phyloP scores from a whole-genome alignment of 2,888 invertebrate genomes.

The Chorisops tibialis region DNA sequence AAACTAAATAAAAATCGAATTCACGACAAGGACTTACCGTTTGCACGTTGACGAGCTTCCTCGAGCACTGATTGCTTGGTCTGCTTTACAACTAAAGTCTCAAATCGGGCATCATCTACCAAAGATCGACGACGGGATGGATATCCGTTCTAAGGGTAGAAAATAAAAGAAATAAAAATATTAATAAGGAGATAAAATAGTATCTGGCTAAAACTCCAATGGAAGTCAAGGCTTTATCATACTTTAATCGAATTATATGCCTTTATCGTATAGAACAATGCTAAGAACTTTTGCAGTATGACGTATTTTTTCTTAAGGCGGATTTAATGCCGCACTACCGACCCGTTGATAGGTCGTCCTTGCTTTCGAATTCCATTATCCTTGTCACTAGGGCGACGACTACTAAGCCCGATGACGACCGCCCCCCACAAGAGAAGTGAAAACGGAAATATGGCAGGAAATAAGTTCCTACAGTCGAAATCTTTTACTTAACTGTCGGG shows the following conservation, averaged over 20 bases:
- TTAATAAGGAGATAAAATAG: no score
- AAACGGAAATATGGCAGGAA: slow-evolving; percentile 24
- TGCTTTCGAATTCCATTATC: no score
- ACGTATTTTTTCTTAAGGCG: slow-evolving; percentile 3
- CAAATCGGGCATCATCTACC: slow-evolving; percentile 97
- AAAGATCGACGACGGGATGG: slow-evolving; percentile 92
- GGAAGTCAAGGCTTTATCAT: slow-evolving; percentile 15
- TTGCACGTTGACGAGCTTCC: slow-evolving; percentile 82
- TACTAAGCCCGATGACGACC: no score
- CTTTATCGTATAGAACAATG: background rate
- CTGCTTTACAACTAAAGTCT: slow-evolving; percentile 92
- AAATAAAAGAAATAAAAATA: slow-evolving; percentile 23
- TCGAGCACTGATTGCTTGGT: slow-evolving; percentile 89
- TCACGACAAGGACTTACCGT: slow-evolving; percentile 62
- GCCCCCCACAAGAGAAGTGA: no score
- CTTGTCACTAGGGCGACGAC: no score
- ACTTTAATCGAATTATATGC: slow-evolving; percentile 1
- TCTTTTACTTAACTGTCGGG: slow-evolving; percentile 12
- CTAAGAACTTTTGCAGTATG: background rate
- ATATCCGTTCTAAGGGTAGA: slow-evolving; percentile 88
- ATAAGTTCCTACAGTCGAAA: slow-evolving; percentile 22
- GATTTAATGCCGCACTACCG: background rate
- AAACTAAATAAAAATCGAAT: slow-evolving; percentile 35
- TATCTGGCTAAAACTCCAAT: slow-evolving; percentile 10
- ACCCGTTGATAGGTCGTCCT: no score